Evolutionary conservation across 1,140 invertebrate species (phyloP).

Genomic region (Fopius arisanus): DNA sequence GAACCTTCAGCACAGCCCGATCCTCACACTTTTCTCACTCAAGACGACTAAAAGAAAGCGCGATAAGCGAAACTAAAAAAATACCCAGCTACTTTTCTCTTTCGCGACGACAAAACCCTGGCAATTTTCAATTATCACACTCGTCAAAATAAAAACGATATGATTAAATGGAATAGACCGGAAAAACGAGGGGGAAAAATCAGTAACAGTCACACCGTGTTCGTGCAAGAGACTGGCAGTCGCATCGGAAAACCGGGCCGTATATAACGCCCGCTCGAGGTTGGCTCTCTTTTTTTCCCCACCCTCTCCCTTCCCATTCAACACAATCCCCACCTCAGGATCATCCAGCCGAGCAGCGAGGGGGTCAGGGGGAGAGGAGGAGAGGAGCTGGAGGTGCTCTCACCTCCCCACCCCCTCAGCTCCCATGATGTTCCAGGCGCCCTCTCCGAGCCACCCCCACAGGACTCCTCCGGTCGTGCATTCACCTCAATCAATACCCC

Average conservation of each 20-base stretch:
- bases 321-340: neutral
- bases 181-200: neutral
- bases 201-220: constrained; percentile 30
- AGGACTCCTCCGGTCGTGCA: constrained; percentile 49
- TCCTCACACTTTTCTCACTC: neutral
- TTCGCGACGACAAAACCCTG: too few relatives aligned
- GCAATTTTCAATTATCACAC: too few relatives aligned
- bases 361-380: too few relatives aligned
- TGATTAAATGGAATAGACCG: too few relatives aligned
- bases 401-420: constrained; percentile 2
- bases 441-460: constrained; percentile 21
- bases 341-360: neutral
- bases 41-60: neutral
- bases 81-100: neutral
- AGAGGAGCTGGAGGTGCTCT: too few relatives aligned
- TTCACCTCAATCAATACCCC: constrained; percentile 63
- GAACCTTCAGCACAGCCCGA: neutral
- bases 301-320: neutral
- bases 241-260: constrained; percentile 38
- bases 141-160: too few relatives aligned
- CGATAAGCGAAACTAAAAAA: constrained; percentile 16
- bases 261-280: constrained; percentile 45
- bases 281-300: constrained; percentile 23
- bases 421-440: constrained; percentile 11
- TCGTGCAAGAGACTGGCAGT: constrained; percentile 48